Evolutionary conservation across 2,888 invertebrate species (phyloP).

Genomic region (Molorchus minor): DNA sequence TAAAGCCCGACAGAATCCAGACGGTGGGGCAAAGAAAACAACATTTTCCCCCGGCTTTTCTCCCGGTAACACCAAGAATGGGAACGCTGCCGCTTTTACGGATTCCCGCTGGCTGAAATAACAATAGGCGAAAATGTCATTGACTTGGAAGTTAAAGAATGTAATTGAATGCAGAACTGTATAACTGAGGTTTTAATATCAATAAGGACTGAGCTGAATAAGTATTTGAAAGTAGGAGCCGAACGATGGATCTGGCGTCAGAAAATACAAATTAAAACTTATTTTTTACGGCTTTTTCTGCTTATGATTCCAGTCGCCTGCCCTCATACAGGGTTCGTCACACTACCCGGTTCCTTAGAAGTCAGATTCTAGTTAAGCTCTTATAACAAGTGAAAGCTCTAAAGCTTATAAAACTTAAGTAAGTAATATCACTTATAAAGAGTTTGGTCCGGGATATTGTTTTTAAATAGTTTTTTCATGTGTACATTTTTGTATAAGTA

Average conservation of each 20-base stretch:
- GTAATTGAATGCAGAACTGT: slow-evolving; percentile 37
- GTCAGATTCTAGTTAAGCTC: no score
- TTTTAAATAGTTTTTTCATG: no score
- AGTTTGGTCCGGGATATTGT: no score
- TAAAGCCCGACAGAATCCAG: slow-evolving; percentile 46
- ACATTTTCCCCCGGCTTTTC: slow-evolving; percentile 11
- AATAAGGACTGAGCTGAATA: slow-evolving; percentile 38
- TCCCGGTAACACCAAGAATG: slow-evolving; percentile 7
- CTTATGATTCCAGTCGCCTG: slow-evolving; percentile 1
- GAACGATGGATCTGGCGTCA: slow-evolving; percentile 30
- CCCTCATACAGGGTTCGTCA: no score
- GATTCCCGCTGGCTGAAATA: slow-evolving; percentile 35
- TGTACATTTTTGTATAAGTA: no score
- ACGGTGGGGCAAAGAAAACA: slow-evolving; percentile 33
- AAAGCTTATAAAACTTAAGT: no score
- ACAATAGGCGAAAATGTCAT: slow-evolving; percentile 38
- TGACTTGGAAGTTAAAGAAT: slow-evolving; percentile 32
- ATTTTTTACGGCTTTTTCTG: slow-evolving; percentile 28
- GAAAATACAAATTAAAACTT: slow-evolving; percentile 34
- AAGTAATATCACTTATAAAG: no score
- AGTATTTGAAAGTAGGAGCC: slow-evolving; percentile 34
- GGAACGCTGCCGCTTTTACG: slow-evolving; percentile 20
- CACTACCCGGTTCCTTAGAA: no score
- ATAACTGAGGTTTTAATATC: slow-evolving; percentile 42
- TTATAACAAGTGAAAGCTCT: no score